A percentile compares a stretch with the other conserved stretches of the same genome.
phyloP scores from a whole-genome alignment of 2,113 vertebrate species.

The Lota lota region DNA sequence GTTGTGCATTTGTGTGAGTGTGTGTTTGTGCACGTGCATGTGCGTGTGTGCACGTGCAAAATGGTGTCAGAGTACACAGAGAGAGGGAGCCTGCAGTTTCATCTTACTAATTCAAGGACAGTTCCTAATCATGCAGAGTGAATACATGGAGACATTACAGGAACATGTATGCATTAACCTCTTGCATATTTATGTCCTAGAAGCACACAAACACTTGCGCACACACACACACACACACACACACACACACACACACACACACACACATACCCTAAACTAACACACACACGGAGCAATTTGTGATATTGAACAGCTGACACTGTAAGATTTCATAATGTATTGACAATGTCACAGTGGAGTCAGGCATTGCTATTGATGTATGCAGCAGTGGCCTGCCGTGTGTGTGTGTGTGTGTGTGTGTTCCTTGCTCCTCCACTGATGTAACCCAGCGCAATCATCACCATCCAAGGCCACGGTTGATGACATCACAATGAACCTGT shows the following conservation, averaged over 20 bases:
- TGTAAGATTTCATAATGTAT: slow-evolving; percentile 64
- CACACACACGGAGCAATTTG: slow-evolving; percentile 54
- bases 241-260: slow-evolving; percentile 16
- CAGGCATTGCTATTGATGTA: slow-evolving; percentile 56
- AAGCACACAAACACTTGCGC: slow-evolving; percentile 1
- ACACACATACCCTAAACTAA: not conserved
- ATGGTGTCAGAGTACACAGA: not conserved
- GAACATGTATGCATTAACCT: slow-evolving; percentile 58
- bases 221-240: not conserved
- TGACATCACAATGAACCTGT: slow-evolving; percentile 51
- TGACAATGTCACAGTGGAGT: slow-evolving; percentile 55
- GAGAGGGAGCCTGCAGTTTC: slow-evolving; percentile 40
- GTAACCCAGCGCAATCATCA: slow-evolving; percentile 29
- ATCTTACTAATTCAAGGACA: slow-evolving; percentile 72
- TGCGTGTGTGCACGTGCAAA: slow-evolving; percentile 1
- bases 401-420: no score
- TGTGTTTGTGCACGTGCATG: not conserved
- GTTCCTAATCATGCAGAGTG: slow-evolving; percentile 62
- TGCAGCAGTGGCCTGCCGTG: slow-evolving; percentile 41
- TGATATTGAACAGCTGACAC: slow-evolving; percentile 72
- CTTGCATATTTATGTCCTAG: slow-evolving; percentile 57
- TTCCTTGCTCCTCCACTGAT: slow-evolving; percentile 34
- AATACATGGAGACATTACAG: slow-evolving; percentile 59
- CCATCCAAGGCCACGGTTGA: slow-evolving; percentile 46
- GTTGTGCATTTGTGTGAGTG: not conserved